phyloP scores from a whole-genome alignment of 2,888 invertebrate species.

The Mycalesis mineus region DNA sequence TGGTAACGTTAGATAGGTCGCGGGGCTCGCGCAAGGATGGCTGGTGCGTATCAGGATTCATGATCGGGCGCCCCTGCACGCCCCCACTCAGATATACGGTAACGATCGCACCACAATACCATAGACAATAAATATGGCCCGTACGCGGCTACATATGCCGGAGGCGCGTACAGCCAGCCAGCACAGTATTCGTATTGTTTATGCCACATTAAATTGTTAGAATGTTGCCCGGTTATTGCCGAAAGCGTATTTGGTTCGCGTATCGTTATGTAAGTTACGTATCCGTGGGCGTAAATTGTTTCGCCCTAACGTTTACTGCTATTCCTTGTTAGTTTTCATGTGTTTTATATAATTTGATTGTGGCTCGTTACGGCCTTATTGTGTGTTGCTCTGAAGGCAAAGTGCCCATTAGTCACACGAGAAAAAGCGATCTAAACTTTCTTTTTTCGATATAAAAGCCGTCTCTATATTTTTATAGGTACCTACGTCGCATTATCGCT shows the following conservation, averaged over 20 bases:
- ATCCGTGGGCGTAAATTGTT: slow-evolving; percentile 62
- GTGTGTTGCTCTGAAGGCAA: not conserved
- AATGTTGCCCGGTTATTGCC: slow-evolving; percentile 75
- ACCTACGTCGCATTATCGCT: not conserved
- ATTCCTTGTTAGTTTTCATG: slow-evolving; percentile 51
- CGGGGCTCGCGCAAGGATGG: slow-evolving; percentile 55
- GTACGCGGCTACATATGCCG: slow-evolving; percentile 63
- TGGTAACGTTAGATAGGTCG: slow-evolving; percentile 42
- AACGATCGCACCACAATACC: slow-evolving; percentile 75
- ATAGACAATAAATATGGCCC: slow-evolving; percentile 72
- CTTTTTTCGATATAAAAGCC: not conserved
- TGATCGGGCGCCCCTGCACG: slow-evolving; percentile 66
- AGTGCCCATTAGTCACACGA: not conserved
- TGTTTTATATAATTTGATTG: slow-evolving; percentile 37
- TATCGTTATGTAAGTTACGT: slow-evolving; percentile 57
- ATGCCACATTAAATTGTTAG: slow-evolving; percentile 75
- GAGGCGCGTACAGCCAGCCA: slow-evolving; percentile 55
- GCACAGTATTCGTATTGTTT: slow-evolving; percentile 73
- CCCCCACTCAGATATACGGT: slow-evolving; percentile 73
- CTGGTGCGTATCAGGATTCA: slow-evolving; percentile 72
- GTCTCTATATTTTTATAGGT: not conserved
- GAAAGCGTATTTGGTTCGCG: slow-evolving; percentile 72
- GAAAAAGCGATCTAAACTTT: not conserved
- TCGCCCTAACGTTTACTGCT: slow-evolving; percentile 34
- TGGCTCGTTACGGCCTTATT: slow-evolving; percentile 13